Percentiles rank a stretch among this genome's conserved stretches.
Conservation (phyloP, 2,888 invertebrate species). For the Acanthosepion lycidas region DNA sequence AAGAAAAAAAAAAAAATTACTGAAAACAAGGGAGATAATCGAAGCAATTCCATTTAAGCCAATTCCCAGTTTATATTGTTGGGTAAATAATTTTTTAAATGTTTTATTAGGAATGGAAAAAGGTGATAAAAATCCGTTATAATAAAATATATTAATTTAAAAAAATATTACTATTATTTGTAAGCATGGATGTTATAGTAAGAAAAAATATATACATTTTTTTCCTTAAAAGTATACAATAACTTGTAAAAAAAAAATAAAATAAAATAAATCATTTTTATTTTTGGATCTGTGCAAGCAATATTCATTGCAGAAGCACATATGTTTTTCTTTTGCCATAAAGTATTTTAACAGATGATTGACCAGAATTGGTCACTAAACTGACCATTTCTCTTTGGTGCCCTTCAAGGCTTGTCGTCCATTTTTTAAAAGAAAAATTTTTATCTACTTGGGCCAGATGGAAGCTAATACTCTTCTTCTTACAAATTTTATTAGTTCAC, state of each 20-base stretch:
- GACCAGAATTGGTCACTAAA: neutral
- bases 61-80: neutral
- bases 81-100: neutral
- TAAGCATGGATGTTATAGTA: neutral
- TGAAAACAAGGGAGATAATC: neutral
- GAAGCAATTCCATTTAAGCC: neutral
- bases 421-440: neutral
- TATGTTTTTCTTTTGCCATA: neutral
- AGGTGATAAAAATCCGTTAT: neutral
- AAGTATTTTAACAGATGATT: neutral
- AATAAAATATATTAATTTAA: too few species aligned
- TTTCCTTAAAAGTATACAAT: neutral
- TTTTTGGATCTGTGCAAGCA: constrained; percentile 15
- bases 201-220: neutral
- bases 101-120: neutral
- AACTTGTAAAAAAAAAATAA: neutral
- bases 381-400: neutral
- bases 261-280: neutral
- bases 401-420: constrained; percentile 8
- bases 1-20: neutral
- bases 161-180: neutral
- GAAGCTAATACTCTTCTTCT: neutral
- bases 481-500: neutral
- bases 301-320: neutral
- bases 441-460: constrained; percentile 1